Evolutionary conservation across 1,140 invertebrate species (phyloP).

Genomic region (Saccostrea cuccullata): DNA sequence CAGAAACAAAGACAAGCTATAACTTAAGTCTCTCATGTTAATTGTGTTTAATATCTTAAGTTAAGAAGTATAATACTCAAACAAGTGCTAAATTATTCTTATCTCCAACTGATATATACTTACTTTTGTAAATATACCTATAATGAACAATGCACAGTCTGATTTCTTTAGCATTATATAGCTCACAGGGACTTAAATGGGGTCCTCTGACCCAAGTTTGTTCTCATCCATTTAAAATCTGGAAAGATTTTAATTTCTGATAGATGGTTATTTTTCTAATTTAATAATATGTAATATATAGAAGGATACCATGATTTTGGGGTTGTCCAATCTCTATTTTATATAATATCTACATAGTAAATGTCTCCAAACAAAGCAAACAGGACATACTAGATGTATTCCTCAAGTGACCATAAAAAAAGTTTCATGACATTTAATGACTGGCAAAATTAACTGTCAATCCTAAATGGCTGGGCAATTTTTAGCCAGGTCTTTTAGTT

Average conservation of each 20-base stretch:
- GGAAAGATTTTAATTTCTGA: not conserved
- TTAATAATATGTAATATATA: not conserved
- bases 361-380: no score
- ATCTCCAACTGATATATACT: not conserved
- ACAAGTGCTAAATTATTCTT: constrained; percentile 21
- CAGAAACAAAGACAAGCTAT: not conserved
- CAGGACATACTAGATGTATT: no score
- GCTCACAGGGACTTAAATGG: not conserved
- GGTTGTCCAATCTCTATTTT: no score
- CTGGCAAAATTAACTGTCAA: not conserved
- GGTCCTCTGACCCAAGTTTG: not conserved
- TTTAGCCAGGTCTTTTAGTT: not conserved
- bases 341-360: no score
- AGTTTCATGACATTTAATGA: not conserved
- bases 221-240: not conserved
- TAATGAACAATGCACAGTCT: not conserved
- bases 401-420: not conserved
- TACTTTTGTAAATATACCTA: no score
- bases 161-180: not conserved
- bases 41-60: not conserved
- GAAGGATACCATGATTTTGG: no score
- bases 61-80: constrained; percentile 22
- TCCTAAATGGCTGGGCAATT: not conserved
- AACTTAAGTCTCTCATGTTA: not conserved
- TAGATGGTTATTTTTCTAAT: not conserved